phyloP scores from a whole-genome alignment of 2,888 invertebrate species.

The Rhingia campestris region DNA sequence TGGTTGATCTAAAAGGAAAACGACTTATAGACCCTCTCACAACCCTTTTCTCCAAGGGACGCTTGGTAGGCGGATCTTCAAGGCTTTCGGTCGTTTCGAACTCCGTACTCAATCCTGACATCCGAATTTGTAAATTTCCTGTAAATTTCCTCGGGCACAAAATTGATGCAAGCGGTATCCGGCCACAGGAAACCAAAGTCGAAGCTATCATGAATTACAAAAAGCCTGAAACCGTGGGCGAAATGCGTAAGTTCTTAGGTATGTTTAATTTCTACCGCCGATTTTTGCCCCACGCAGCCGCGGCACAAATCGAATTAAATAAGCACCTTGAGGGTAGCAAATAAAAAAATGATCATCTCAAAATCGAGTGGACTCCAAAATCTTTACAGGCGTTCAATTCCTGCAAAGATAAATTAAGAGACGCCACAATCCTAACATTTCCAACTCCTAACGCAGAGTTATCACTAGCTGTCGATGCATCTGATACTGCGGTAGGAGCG shows the following conservation, averaged over 20 bases:
- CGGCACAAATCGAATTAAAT: constrained; percentile 31
- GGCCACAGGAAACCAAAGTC: constrained; percentile 56
- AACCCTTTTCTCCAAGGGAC: constrained; percentile 1
- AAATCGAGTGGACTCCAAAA: constrained; percentile 36
- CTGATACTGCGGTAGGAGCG: constrained; percentile 19
- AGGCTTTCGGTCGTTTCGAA: constrained; percentile 1
- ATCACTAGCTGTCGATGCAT: not conserved
- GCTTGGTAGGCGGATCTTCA: not conserved
- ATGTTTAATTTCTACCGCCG: constrained; percentile 71
- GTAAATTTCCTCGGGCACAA: constrained; percentile 65
- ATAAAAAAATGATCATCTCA: no score
- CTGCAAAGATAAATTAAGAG: constrained; percentile 35
- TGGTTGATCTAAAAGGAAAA: constrained; percentile 47
- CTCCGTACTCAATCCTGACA: not conserved
- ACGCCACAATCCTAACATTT: not conserved
- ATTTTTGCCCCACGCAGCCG: no score
- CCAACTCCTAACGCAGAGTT: not conserved
- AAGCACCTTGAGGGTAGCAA: constrained; percentile 42
- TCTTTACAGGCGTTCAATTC: constrained; percentile 32
- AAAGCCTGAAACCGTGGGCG: constrained; percentile 55
- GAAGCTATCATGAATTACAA: constrained; percentile 57
- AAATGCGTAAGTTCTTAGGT: constrained; percentile 72
- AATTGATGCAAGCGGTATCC: constrained; percentile 40
- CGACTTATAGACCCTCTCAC: constrained; percentile 46
- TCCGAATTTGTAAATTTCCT: constrained; percentile 2